Evolutionary conservation across 2,113 vertebrate species (phyloP).

Genomic region (Paraplagusia blochii): DNA sequence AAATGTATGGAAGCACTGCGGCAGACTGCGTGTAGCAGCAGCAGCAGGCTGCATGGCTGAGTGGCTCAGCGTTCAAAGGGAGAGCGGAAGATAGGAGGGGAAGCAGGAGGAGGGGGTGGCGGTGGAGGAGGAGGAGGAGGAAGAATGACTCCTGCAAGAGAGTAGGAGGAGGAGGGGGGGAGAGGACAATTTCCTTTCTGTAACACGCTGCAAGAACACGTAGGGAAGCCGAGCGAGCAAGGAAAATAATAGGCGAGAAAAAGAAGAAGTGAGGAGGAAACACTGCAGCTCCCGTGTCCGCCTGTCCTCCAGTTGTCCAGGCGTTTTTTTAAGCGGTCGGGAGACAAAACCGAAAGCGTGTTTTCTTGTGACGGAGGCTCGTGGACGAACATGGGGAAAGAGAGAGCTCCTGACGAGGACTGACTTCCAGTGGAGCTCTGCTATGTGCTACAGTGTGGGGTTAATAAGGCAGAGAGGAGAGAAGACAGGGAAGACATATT

Average conservation of each 20-base stretch:
- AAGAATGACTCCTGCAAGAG: constrained; percentile 64
- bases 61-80: constrained; percentile 62
- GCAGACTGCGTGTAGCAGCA: constrained; percentile 70
- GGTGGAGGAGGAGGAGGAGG: constrained; percentile 31
- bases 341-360: neutral
- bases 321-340: neutral
- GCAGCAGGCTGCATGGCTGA: constrained; percentile 60
- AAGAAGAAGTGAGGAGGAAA: constrained; percentile 59
- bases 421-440: constrained; percentile 64
- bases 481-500: constrained; percentile 66
- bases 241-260: constrained; percentile 55
- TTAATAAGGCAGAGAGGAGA: constrained; percentile 47
- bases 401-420: constrained; percentile 60
- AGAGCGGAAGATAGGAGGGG: constrained; percentile 73
- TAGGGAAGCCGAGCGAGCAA: constrained; percentile 64
- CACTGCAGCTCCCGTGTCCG: constrained; percentile 55
- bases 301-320: constrained; percentile 23
- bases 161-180: constrained; percentile 55
- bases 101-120: constrained; percentile 53
- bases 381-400: constrained; percentile 68
- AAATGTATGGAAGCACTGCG: constrained; percentile 74
- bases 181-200: constrained; percentile 73
- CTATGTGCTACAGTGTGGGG: constrained; percentile 45
- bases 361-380: constrained; percentile 44
- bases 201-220: constrained; percentile 74